Percentiles rank a stretch among this genome's conserved stretches.
phyloP scores from a whole-genome alignment of 1,140 invertebrate species.

The Leptopilina boulardi region DNA sequence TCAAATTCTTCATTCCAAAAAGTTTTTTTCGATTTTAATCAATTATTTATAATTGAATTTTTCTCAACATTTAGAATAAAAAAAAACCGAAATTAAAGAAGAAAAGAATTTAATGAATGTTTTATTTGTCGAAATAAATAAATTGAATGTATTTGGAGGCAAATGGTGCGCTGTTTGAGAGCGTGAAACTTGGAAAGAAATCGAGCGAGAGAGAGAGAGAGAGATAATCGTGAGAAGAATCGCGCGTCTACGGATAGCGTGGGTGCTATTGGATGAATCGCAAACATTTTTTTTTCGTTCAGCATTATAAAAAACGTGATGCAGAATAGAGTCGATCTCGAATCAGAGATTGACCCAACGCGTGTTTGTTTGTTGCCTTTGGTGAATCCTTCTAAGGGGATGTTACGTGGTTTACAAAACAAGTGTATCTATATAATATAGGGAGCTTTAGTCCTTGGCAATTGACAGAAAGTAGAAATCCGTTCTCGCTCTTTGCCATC shows the following conservation, averaged over 20 bases:
- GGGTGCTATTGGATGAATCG: conserved; percentile 10
- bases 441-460: conserved; percentile 31
- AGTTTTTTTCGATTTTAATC: too few relatives aligned
- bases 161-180: neutral
- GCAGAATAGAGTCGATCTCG: conserved; percentile 15
- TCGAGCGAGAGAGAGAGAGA: neutral
- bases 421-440: too few relatives aligned
- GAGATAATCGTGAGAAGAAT: conserved; percentile 33
- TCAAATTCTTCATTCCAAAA: too few relatives aligned
- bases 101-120: too few relatives aligned
- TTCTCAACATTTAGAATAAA: too few relatives aligned
- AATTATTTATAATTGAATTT: too few relatives aligned
- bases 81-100: too few relatives aligned
- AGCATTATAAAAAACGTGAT: conserved; percentile 28
- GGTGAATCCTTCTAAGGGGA: conserved; percentile 29
- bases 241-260: conserved; percentile 4
- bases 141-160: neutral
- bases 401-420: conserved; percentile 28
- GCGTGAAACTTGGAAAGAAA: conserved; percentile 3
- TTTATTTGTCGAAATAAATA: neutral
- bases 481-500: conserved; percentile 24
- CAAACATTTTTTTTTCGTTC: too few relatives aligned
- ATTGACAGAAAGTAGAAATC: conserved; percentile 33
- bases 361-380: conserved; percentile 28
- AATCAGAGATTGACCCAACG: conserved; percentile 13